Base-by-base conservation (phyloP, 1,140 invertebrate species). In the Heterodera carotae region DNA sequence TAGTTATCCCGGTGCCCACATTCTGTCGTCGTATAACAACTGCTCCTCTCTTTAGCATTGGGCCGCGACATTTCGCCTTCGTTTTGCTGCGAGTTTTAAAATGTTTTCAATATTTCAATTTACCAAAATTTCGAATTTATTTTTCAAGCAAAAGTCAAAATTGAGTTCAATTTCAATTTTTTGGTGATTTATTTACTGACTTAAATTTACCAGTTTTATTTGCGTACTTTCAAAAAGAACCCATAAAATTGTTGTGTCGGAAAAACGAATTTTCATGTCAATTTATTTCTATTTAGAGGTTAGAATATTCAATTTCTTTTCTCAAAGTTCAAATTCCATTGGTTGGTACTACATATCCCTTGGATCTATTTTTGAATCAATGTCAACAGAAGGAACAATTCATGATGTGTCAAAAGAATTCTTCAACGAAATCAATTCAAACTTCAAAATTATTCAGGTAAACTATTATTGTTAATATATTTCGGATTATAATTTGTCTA, bases 21-120 rank as follows among this genome's bases (percentile, higher is more conserved):
- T 27, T 64, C 72, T 56, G 34, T 62, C 72, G 64, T 74, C 72
- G 64, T 74, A 74, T 18, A 62, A 6, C 15, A 74, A n/a, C 25
- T 74, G 25, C 12, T 34, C 48, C 4, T 56, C 22, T 22, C 5
- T 22, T 15, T 56, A 18, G 18, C 48, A 18, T 1, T 22, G 1
- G 1, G 48, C 15, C 12, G 48, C 5, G 48, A 56, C 12, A 56
- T 56, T 56, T 56, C 48, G 18, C 48, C 1, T 22, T 56, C 48
- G 48, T 56, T 22, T 22, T 15, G 15, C 48, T 56, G 0, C 39
- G 3, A 10, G 15, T 43, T 43, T 39, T 10, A 43, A 43, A n/a
- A n/a, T n/a, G n/a, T n/a, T 43, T 39, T 12, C 39, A 12, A 8
- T 12, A n/a, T n/a, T n/a, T n/a, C n/a, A n/a, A 39, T 39, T 39